Conservation (phyloP, 2,888 invertebrate species). For the Nemoura dubitans region DNA sequence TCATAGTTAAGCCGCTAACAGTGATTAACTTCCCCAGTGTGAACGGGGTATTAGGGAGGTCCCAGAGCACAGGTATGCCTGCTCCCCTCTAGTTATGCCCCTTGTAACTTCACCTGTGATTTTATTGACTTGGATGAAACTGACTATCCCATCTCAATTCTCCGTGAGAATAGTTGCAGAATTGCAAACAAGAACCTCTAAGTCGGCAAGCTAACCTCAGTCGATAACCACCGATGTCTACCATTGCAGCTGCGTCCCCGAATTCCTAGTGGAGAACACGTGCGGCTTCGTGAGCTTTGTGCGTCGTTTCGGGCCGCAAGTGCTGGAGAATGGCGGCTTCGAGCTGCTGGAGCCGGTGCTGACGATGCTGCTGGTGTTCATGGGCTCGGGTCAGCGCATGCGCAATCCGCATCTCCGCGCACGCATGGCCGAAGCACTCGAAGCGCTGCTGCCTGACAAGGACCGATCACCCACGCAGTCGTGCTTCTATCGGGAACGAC, state of each 20-base stretch:
- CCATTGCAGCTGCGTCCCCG: constrained; percentile 80
- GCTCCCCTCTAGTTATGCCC: too few relatives aligned
- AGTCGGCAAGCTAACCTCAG: too few relatives aligned
- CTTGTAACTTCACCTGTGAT: too few relatives aligned
- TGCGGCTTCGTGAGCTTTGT: constrained; percentile 82
- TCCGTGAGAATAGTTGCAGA: too few relatives aligned
- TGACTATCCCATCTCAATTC: too few relatives aligned
- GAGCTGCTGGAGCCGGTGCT: constrained; percentile 74
- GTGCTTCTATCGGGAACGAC: constrained; percentile 72
- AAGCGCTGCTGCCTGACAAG: constrained; percentile 81
- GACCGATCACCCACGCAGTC: constrained; percentile 65
- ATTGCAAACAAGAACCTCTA: too few relatives aligned
- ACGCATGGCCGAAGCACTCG: constrained; percentile 87
- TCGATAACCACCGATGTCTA: too few relatives aligned
- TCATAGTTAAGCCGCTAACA: too few relatives aligned
- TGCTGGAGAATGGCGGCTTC: constrained; percentile 73
- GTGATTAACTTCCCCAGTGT: too few relatives aligned
- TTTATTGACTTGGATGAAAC: too few relatives aligned
- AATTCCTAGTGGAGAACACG: constrained; percentile 88
- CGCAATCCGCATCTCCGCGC: constrained; percentile 94
- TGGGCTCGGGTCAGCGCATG: constrained; percentile 84
- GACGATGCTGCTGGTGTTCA: constrained; percentile 83
- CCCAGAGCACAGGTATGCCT: too few relatives aligned
- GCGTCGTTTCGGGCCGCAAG: constrained; percentile 69
- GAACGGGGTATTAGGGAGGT: too few relatives aligned